Evolutionary conservation across 2,797 vertebrate species (phyloP), one percentile per base, ranked within the genome.

Genomic region (Argentina silus): DNA sequence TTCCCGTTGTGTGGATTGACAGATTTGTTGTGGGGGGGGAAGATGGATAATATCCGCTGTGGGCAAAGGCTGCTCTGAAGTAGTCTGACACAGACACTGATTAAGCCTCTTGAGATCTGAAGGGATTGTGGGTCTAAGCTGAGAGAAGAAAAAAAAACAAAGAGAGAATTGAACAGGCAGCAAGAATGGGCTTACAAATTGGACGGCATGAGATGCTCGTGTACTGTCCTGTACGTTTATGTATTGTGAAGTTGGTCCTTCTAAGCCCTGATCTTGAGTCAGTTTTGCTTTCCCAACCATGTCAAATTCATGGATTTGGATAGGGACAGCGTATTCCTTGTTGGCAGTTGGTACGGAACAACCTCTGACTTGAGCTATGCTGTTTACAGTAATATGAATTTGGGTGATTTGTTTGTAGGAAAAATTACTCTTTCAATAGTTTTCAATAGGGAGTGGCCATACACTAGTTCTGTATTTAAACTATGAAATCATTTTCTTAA

Each of bases 61-160:
- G 89, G 90, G 87, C 91, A 86, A 90, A 90, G 88, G 89, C 90
- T 90, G 88, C 82, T 60, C 69, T 83, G 90, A 90, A 92, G 89
- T 87, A 91, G 90, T 87, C 90, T 91, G 90, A 92, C 92, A 93
- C 91, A 90, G 89, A 90, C 90, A 90, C 91, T 93, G 91, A 93
- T 93, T 93, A 93, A 91, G 90, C 90, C 92, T 90, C 92, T 90
- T 84, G 91, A 93, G 92, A 93, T 91, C 91, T 91, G 78, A 91
- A 69, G 85, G 89, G 91, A 93, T 92, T 92, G 89, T 78, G 83
- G 86, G 88, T 90, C 84, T 91, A 90, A 91, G 91, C 85, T 87
- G 83, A 75, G 86, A 64, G 60, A 53, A 23, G 21, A 45, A 80
- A 77, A 79, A 78, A 85, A 88, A 61, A 83, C 81, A 81, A 81